A percentile compares a stretch with the other conserved stretches of the same genome.
phyloP scores from a whole-genome alignment of 2,113 vertebrate species.

The Corythoichthys haematopterus region DNA sequence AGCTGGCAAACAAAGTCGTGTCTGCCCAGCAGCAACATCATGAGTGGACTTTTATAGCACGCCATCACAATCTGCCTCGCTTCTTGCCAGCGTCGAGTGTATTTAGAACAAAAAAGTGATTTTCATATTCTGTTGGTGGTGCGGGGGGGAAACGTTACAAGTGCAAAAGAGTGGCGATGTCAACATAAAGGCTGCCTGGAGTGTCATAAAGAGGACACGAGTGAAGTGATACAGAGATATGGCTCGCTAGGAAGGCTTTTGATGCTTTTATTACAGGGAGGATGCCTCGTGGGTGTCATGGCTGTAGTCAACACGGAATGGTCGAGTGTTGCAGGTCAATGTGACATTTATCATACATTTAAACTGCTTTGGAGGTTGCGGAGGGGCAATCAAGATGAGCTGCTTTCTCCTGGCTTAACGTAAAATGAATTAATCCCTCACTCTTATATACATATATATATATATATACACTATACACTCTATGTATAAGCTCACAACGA shows the following conservation, averaged over 20 bases:
- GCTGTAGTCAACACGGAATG: slow-evolving; percentile 6
- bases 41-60: slow-evolving; percentile 11
- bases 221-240: slow-evolving; percentile 34
- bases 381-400: slow-evolving; percentile 40
- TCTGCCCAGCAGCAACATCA: slow-evolving; percentile 9
- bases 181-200: slow-evolving; percentile 23
- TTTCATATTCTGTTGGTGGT: not conserved
- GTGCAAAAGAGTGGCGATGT: slow-evolving; percentile 22
- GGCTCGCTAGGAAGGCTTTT: slow-evolving; percentile 3
- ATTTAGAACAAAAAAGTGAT: not conserved
- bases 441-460: slow-evolving; percentile 24
- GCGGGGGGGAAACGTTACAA: not conserved
- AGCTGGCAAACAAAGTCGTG: slow-evolving; percentile 2
- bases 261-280: slow-evolving; percentile 26
- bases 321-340: slow-evolving; percentile 2
- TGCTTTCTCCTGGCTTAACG: slow-evolving; percentile 52
- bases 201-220: slow-evolving; percentile 17
- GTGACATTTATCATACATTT: slow-evolving; percentile 3
- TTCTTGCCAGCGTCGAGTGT: slow-evolving; percentile 8
- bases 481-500: slow-evolving; percentile 53
- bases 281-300: slow-evolving; percentile 16
- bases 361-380: not conserved
- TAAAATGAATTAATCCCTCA: slow-evolving; percentile 55
- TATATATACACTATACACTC: slow-evolving; percentile 11
- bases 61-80: slow-evolving; percentile 3